Evolutionary conservation across 2,888 invertebrate species (phyloP).

Genomic region (Lamellibrachia satsuma): DNA sequence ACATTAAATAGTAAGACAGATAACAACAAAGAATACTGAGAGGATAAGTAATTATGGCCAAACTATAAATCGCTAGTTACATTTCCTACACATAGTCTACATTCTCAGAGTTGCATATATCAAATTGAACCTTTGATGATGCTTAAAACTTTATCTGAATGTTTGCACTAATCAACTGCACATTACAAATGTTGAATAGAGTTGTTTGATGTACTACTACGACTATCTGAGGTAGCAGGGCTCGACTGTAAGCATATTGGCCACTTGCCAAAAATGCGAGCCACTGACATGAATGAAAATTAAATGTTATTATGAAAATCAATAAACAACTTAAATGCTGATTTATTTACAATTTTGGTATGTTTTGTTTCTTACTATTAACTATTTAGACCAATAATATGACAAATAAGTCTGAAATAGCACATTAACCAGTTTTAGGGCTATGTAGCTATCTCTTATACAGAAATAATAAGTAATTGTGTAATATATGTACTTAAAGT

Average conservation of each 20-base stretch:
- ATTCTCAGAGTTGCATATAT: slow-evolving; percentile 8
- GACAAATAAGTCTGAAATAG: no score
- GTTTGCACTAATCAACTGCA: neutral
- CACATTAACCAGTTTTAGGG: no score
- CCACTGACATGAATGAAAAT: neutral
- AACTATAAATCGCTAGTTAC: neutral
- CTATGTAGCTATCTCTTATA: no score
- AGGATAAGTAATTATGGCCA: neutral
- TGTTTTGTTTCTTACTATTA: no score
- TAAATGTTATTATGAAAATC: neutral
- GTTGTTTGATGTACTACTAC: neutral
- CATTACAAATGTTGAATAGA: neutral
- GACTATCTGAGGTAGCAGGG: neutral
- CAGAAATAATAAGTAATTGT: no score
- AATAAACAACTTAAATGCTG: neutral
- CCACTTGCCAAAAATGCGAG: neutral
- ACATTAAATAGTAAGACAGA: neutral
- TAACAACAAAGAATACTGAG: neutral
- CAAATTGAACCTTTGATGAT: neutral
- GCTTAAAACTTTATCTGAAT: neutral
- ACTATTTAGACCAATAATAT: no score
- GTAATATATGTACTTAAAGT: no score
- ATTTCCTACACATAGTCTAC: neutral
- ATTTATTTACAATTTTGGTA: neutral
- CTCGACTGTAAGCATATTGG: neutral